These are phyloP conservation scores for Omphaloscelis lunosa DNA, from an alignment of 2,888 invertebrate genomes.

Conservation along the genomic window DNA sequence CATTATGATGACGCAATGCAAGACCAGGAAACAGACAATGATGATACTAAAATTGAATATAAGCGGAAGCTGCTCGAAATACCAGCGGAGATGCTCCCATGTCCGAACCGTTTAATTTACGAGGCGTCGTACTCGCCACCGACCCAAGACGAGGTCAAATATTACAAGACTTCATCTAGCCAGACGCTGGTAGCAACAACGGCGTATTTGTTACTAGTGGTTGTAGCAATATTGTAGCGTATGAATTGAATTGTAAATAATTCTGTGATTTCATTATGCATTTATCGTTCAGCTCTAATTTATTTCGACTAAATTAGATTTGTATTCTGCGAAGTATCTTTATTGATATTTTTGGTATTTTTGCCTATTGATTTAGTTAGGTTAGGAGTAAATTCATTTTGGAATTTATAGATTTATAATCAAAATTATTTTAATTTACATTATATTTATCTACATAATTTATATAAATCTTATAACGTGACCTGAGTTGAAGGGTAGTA, in stretches of 20 bases:
- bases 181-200: conserved; percentile 61
- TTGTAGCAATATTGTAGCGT: conserved; percentile 76
- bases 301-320: conserved; percentile 10
- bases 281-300: conserved; percentile 42
- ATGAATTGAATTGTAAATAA: conserved; percentile 68
- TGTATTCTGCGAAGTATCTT: conserved; percentile 7
- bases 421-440: background rate
- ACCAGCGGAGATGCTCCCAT: conserved; percentile 83
- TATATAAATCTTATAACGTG: conserved; percentile 2
- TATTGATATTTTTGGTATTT: conserved; percentile 16
- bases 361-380: conserved; percentile 13
- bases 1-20: conserved; percentile 85
- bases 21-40: conserved; percentile 81
- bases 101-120: conserved; percentile 82
- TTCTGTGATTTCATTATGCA: conserved; percentile 60
- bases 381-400: conserved; percentile 4
- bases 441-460: background rate
- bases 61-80: conserved; percentile 83
- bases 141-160: conserved; percentile 87
- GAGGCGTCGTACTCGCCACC: conserved; percentile 85
- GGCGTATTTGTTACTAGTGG: conserved; percentile 66
- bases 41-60: conserved; percentile 81
- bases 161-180: conserved; percentile 83
- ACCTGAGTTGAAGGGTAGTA: conserved; percentile 24
- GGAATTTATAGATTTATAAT: background rate